phyloP scores from a whole-genome alignment of 2,797 vertebrate genomes.

The Ataeniobius toweri region DNA sequence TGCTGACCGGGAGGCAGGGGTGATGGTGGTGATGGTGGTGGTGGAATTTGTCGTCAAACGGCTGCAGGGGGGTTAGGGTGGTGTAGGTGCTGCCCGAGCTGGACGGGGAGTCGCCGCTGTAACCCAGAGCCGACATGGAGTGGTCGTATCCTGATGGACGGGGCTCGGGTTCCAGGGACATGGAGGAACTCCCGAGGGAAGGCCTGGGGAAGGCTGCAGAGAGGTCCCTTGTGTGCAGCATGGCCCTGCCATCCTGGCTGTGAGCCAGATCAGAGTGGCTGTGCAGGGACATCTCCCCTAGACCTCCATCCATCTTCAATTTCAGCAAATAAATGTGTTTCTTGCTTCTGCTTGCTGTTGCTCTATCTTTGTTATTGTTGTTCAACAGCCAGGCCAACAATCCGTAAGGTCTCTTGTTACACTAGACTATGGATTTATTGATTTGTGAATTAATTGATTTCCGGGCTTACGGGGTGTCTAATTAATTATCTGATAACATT shows the following conservation, averaged over 20 bases:
- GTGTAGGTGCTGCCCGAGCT: conserved; percentile 84
- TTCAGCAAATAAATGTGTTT: conserved; percentile 28
- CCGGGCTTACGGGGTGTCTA: conserved; percentile 71
- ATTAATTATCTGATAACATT: conserved; percentile 81
- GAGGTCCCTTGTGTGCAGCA: conserved; percentile 82
- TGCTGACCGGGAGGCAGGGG: conserved; percentile 85
- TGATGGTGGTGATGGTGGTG: conserved; percentile 84
- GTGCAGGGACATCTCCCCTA: conserved; percentile 85
- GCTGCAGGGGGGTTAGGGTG: conserved; percentile 85
- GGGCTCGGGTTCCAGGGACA: conserved; percentile 83
- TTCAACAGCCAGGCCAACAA: conserved; percentile 52
- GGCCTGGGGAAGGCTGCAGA: conserved; percentile 83
- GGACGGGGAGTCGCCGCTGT: conserved; percentile 83
- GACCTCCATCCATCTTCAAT: conserved; percentile 79
- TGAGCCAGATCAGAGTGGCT: conserved; percentile 82
- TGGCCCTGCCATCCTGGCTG: conserved; percentile 80
- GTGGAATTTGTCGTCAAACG: conserved; percentile 87
- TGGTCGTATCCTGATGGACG: conserved; percentile 81
- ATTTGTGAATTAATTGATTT: conserved; percentile 80
- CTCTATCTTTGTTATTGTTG: conserved; percentile 66
- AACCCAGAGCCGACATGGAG: conserved; percentile 83
- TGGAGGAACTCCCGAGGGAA: conserved; percentile 79
- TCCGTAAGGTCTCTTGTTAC: conserved; percentile 70
- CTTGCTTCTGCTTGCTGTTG: conserved; percentile 16
- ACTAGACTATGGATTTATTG: conserved; percentile 81